Conservation (phyloP, 2,888 invertebrate genomes). For the Ochlodes sylvanus region DNA sequence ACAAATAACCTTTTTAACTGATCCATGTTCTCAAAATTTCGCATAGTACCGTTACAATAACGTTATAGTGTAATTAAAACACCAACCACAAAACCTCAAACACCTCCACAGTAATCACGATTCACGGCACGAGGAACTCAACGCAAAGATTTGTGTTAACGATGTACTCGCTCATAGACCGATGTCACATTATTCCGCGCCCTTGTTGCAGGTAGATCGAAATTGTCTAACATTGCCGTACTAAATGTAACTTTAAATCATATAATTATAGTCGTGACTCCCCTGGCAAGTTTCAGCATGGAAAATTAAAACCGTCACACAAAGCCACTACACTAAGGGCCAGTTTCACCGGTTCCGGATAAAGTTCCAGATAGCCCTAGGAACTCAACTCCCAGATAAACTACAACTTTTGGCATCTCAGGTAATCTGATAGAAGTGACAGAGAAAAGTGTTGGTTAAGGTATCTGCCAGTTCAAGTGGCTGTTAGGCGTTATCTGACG, state of each 20-base stretch:
- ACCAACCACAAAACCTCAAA: not conserved
- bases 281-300: not conserved
- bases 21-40: no score
- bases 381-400: no score
- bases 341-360: no score
- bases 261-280: not conserved
- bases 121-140: not conserved
- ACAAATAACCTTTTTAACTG: no score
- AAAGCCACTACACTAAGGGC: conserved; percentile 21
- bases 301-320: conserved; percentile 20
- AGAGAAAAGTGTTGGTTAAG: no score
- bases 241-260: not conserved
- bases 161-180: conserved; percentile 9
- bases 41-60: no score
- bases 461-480: no score
- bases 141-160: conserved; percentile 19
- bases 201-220: conserved; percentile 6
- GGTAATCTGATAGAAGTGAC: no score
- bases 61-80: conserved; percentile 18
- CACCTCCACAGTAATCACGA: not conserved
- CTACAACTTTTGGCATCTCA: no score
- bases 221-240: not conserved
- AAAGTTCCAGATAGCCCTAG: no score
- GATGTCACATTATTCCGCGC: conserved; percentile 12
- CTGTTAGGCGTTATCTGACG: no score